Evolutionary conservation across 2,888 invertebrate genomes (phyloP), one percentile per base, ranked within the genome.

Genomic region (Teleiodes luculella): DNA sequence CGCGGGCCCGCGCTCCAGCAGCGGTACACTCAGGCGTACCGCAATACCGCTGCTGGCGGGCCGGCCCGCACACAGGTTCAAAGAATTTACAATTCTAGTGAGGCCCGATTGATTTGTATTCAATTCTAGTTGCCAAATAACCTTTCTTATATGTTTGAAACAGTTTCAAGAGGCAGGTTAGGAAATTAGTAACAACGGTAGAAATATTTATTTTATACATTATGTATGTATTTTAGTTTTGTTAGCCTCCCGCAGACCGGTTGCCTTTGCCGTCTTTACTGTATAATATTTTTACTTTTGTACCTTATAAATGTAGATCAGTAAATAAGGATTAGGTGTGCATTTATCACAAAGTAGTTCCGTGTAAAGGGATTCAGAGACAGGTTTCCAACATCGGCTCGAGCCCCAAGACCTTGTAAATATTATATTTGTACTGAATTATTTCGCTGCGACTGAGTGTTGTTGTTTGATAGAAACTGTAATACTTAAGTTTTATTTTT

Each of bases 391-490:
- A 1, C 47, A 53, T 53, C 39, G 53, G 37, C 53, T 49, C 65
- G 62, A 65, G 70, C 64, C 71, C 70, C 76, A 78, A 74, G 72
- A 80, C 74, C 79, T 83, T 88, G 86, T 88, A 88, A 86, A 88
- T 83, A 83, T 78, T 69, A 70, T 65, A 58, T 78, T 78, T 82
- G 78, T 86, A 86, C 80, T 85, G 83, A 85, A 81, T 74, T 79
- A 78, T 78, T 78, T 84, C 80, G 76, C 82, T 84, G 80, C 85
- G 85, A 86, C 86, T 86, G 86, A 84, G 83, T 83, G 85, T 83
- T 86, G 83, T 86, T 86, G 83, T 86, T 88, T 80, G 81, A 86
- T 87, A 86, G 81, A 83, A 84, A 86, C 86, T 88, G 86, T 89
- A 88, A 82, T 85, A 84, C 83, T 80, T 87, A 88, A 89, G 89